Evolutionary conservation across 2,888 invertebrate genomes (phyloP).

Genomic region (Dryobotodes eremita): DNA sequence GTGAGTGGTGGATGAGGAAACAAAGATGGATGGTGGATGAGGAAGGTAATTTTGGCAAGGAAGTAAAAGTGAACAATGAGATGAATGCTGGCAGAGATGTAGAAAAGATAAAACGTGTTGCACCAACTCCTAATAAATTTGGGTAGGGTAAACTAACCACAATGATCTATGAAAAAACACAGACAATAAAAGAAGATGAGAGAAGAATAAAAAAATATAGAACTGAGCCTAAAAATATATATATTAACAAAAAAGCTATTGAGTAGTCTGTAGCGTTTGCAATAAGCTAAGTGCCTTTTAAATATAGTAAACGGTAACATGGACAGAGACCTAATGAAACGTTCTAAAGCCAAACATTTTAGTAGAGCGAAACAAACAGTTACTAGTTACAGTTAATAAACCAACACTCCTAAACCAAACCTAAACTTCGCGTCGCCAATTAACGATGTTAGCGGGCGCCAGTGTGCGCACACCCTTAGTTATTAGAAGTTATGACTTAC

Average conservation of each 20-base stretch:
- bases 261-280: neutral
- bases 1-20: neutral
- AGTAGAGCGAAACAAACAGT: neutral
- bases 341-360: constrained; percentile 4
- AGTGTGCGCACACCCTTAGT: constrained; percentile 44
- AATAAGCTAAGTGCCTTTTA: neutral
- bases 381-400: neutral
- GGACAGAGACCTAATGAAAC: neutral
- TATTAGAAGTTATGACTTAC: constrained; percentile 57
- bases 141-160: no score
- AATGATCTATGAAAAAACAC: neutral
- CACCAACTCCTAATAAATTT: neutral
- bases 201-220: no score
- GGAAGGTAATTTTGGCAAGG: neutral
- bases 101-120: neutral
- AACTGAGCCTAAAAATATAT: neutral
- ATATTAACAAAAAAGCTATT: neutral
- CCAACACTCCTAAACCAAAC: neutral
- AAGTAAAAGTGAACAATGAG: neutral
- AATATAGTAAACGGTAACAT: neutral
- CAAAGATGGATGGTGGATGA: neutral
- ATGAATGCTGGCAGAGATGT: neutral
- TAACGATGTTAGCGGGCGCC: neutral
- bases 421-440: neutral
- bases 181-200: neutral